phyloP scores from a whole-genome alignment of 2,113 vertebrate genomes.

The Caretta caretta region DNA sequence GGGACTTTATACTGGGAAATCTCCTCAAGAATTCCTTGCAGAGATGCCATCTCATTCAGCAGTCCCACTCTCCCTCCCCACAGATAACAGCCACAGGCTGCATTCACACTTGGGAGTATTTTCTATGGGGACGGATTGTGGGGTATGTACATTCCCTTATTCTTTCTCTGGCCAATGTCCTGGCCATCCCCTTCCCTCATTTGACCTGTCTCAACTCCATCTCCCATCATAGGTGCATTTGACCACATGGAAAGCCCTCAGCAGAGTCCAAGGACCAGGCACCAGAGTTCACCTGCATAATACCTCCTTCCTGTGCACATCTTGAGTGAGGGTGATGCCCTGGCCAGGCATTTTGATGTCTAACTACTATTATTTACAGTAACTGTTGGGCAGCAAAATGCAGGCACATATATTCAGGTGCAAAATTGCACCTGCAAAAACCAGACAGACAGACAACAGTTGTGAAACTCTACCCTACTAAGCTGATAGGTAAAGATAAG shows the following conservation, averaged over 20 bases:
- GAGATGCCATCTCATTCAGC: neutral
- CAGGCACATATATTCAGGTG: neutral
- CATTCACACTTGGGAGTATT: neutral
- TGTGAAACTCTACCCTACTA: neutral
- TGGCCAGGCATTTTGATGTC: neutral
- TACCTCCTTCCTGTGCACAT: neutral
- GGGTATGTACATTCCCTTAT: neutral
- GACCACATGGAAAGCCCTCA: neutral
- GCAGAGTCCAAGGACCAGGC: neutral
- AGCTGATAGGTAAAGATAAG: neutral
- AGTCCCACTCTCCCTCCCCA: neutral
- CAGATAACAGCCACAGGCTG: neutral
- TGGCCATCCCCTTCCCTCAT: neutral
- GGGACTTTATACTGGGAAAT: neutral
- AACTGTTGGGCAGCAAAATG: neutral
- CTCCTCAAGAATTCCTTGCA: neutral
- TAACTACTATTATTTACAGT: neutral
- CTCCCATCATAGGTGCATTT: neutral
- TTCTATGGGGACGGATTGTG: neutral
- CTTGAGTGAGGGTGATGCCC: neutral
- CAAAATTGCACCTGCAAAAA: neutral
- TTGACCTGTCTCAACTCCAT: neutral
- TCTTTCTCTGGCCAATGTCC: no score
- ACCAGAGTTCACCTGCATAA: neutral
- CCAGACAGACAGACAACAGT: neutral